Evolutionary conservation across 2,797 vertebrate species (phyloP).

Genomic region (Thaleichthys pacificus): DNA sequence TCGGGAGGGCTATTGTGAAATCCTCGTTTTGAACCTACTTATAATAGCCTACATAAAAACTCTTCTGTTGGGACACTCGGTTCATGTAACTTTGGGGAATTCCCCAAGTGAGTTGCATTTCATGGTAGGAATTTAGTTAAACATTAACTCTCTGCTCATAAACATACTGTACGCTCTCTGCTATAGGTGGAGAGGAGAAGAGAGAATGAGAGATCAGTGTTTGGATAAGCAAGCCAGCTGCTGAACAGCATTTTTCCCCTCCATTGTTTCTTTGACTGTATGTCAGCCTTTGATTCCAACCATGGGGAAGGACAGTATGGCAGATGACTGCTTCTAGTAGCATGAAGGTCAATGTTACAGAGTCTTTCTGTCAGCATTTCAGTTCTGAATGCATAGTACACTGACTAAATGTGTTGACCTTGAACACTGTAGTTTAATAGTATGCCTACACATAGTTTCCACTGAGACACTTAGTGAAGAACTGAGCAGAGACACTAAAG

Average conservation of each 20-base stretch:
- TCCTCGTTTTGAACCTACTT: constrained; percentile 17
- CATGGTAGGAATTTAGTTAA: not conserved
- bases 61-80: not conserved
- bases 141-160: not conserved
- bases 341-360: not conserved
- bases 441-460: not conserved
- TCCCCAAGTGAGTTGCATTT: not conserved
- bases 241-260: constrained; percentile 53
- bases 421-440: not conserved
- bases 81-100: not conserved
- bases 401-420: not conserved
- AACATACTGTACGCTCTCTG: no score
- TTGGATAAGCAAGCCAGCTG: constrained; percentile 28
- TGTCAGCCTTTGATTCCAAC: constrained; percentile 21
- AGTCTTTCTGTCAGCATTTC: not conserved
- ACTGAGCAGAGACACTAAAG: not conserved
- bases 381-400: not conserved
- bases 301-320: constrained; percentile 47
- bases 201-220: constrained; percentile 11
- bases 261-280: constrained; percentile 51
- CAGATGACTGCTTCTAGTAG: constrained; percentile 34
- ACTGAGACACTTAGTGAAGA: not conserved
- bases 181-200: not conserved
- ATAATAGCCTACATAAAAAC: not conserved
- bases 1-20: constrained; percentile 33